Conservation (phyloP, 2,113 vertebrate genomes). For the Saguinus midas region DNA sequence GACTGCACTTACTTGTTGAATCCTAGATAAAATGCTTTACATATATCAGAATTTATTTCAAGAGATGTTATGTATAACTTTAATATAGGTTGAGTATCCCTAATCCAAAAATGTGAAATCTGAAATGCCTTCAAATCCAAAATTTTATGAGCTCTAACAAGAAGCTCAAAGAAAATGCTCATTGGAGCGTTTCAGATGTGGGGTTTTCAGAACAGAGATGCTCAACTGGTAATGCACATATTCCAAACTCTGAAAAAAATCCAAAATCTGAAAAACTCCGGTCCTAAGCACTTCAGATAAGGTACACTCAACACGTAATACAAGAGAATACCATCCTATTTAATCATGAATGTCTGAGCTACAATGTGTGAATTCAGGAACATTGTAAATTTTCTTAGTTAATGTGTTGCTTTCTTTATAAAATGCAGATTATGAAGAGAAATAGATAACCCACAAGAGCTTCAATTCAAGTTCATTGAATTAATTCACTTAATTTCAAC, state of each 20-base stretch:
- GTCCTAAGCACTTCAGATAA: background rate
- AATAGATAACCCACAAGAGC: background rate
- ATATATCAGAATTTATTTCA: background rate
- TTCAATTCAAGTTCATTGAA: background rate
- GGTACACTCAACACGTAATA: background rate
- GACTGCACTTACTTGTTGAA: background rate
- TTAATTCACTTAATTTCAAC: slow-evolving; percentile 4
- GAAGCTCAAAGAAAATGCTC: background rate
- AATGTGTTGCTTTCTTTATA: background rate
- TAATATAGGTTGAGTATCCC: background rate
- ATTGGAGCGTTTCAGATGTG: background rate
- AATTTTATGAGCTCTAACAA: background rate
- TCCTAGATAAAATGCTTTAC: background rate
- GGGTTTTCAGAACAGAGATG: background rate
- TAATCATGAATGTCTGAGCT: background rate
- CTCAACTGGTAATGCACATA: background rate
- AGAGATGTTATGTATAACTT: background rate
- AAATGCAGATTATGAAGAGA: background rate
- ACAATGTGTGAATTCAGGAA: background rate
- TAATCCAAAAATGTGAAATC: background rate
- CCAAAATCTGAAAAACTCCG: background rate
- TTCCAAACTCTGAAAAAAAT: background rate
- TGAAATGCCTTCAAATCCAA: background rate
- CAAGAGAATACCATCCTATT: background rate
- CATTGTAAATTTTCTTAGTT: background rate